phyloP scores from a whole-genome alignment of 1,140 invertebrate species.

The Dinoponera quadriceps region DNA sequence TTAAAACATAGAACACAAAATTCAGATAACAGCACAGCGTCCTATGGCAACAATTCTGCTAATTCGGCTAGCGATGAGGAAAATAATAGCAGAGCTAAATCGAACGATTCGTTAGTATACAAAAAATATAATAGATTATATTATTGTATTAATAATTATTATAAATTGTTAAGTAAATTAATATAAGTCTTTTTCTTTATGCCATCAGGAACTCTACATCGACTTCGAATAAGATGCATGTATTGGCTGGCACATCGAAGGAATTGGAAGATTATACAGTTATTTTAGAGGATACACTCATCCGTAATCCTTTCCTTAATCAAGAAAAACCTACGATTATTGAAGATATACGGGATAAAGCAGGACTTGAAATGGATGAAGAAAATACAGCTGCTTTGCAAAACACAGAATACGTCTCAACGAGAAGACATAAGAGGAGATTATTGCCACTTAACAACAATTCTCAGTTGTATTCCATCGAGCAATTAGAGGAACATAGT shows the following conservation, averaged over 20 bases:
- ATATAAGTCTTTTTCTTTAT: neutral
- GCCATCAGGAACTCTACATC: slow-evolving; percentile 19
- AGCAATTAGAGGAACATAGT: slow-evolving; percentile 64
- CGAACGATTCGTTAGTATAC: slow-evolving; percentile 47
- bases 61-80: neutral
- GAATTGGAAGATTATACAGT: slow-evolving; percentile 15
- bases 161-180: neutral
- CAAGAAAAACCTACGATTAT: slow-evolving; percentile 58
- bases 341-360: slow-evolving; percentile 67
- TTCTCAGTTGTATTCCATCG: slow-evolving; percentile 76
- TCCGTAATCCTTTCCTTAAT: neutral
- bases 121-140: neutral
- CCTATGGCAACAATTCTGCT: neutral
- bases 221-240: neutral
- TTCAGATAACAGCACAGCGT: neutral
- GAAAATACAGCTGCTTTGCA: neutral
- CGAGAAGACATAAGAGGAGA: slow-evolving; percentile 67
- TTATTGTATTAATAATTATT: neutral
- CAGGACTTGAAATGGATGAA: slow-evolving; percentile 27
- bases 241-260: neutral
- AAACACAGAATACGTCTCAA: neutral
- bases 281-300: slow-evolving; percentile 25
- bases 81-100: neutral
- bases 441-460: slow-evolving; percentile 72
- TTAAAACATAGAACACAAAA: slow-evolving; percentile 29